Evolutionary conservation across 2,797 vertebrate genomes (phyloP), one percentile per base, ranked within the genome.

Genomic region (Lacerta agilis): DNA sequence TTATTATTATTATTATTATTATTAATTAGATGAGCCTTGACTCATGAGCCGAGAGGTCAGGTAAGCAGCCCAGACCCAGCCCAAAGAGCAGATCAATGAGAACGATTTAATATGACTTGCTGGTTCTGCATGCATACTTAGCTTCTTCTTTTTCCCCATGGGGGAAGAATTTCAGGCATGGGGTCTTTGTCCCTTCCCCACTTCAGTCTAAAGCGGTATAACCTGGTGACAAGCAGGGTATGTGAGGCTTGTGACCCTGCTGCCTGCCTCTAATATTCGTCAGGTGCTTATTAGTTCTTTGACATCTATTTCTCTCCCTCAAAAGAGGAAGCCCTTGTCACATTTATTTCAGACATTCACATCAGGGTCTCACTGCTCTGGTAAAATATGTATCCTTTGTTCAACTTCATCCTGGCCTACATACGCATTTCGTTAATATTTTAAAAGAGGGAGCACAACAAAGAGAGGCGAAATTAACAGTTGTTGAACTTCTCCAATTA

Each of bases 341-440:
- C 84, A 87, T 91, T 96, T 93, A 83, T 87, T 93, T 95, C 89
- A 95, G 87, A 92, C 81, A 94, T 89, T 79, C 11, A 4, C 78
- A 27, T 89, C 29, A 0, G 84, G 87, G 86, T 94, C 88, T 86
- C 87, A 87, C 93, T 88, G 85, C 87, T 95, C 90, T 93, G 87
- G 94, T 94, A 95, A 94, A 91, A 95, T 88, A 95, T 89, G 88
- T 89, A 72, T 86, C 89, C 89, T 95, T 96, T 93, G 88, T 92
- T 95, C 89, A 92, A 82, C 87, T 92, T 91, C 81, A 76, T 77
- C 91, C 94, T 94, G 82, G 88, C 92, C 86, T 95, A 58, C 87
- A 84, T 79, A 92, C 5, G 1, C 45, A 67, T 94, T 94, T 93
- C 0, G 66, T 96, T 95, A 95, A 94, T 95, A 95, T 95, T 95